These are phyloP conservation scores for Nothobranchius kuhntae DNA, from an alignment of 2,113 vertebrate genomes.

Conservation along the genomic window DNA sequence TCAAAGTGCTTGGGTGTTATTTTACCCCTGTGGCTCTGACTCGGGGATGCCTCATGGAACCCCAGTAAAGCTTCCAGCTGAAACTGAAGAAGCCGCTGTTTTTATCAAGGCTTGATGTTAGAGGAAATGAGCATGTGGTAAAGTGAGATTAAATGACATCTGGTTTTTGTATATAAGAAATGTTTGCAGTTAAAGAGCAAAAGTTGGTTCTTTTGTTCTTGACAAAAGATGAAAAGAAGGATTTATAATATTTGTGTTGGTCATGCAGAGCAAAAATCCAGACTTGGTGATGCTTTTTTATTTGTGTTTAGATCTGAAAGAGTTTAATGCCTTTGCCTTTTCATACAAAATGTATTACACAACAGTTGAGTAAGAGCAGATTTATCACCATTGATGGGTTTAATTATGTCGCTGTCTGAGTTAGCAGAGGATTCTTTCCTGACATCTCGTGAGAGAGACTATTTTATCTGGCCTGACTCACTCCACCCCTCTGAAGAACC, in stretches of 20 bases:
- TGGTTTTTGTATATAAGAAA: background rate
- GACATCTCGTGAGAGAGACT: background rate
- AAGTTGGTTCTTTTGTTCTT: background rate
- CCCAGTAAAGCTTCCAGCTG: constrained; percentile 30
- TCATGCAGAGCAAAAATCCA: too few relatives aligned
- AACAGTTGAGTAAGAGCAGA: constrained; percentile 41
- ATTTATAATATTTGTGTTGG: too few relatives aligned
- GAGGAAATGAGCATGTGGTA: too few relatives aligned
- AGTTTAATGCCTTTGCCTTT: too few relatives aligned
- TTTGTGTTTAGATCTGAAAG: too few relatives aligned
- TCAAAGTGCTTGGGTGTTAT: constrained; percentile 45
- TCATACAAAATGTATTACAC: background rate
- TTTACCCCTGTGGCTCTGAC: constrained; percentile 39
- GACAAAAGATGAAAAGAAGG: background rate
- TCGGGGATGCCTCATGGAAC: constrained; percentile 18
- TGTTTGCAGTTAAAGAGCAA: background rate
- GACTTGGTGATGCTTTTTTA: too few relatives aligned
- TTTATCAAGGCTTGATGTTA: constrained; percentile 10
- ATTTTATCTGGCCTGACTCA: too few relatives aligned
- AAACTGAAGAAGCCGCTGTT: constrained; percentile 29
- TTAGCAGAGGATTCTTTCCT: constrained; percentile 17
- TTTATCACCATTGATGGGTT: constrained; percentile 19
- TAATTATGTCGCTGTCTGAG: constrained; percentile 32
- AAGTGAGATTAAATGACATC: background rate
- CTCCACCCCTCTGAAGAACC: background rate